Evolutionary conservation across 2,113 vertebrate genomes (phyloP).

Genomic region (Onychostoma macrolepis): DNA sequence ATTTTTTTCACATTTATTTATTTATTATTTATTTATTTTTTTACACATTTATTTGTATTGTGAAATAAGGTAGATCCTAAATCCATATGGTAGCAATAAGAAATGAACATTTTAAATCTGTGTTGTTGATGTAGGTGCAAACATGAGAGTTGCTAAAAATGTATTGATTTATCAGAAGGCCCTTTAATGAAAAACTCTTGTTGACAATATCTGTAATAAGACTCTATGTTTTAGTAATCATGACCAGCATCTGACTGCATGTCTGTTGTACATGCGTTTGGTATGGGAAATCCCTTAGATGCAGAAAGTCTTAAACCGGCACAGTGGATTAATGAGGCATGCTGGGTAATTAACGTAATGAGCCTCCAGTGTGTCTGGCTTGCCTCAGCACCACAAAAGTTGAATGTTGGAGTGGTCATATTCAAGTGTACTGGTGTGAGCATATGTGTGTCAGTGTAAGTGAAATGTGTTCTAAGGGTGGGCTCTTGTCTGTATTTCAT

Average conservation of each 20-base stretch:
- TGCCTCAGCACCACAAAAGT: conserved; percentile 50
- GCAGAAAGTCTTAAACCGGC: conserved; percentile 17
- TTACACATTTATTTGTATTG: too few species aligned
- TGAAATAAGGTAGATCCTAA: too few species aligned
- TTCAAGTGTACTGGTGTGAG: not conserved
- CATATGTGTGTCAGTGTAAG: not conserved
- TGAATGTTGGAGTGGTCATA: conserved; percentile 24
- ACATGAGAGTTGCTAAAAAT: too few species aligned
- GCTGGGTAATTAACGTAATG: conserved; percentile 58
- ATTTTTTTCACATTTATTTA: too few species aligned
- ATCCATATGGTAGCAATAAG: too few species aligned
- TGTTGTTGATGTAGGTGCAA: too few species aligned
- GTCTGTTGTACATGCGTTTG: not conserved
- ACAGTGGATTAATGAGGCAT: conserved; percentile 57
- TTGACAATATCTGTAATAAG: not conserved
- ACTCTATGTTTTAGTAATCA: not conserved
- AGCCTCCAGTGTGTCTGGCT: conserved; percentile 56
- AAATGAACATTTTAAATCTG: too few species aligned
- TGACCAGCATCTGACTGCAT: conserved; percentile 4
- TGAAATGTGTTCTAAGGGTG: conserved; percentile 29
- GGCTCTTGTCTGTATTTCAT: conserved; percentile 44
- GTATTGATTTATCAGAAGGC: too few species aligned
- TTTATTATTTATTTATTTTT: too few species aligned
- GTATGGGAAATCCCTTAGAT: conserved; percentile 7
- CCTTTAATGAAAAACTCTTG: not conserved